A percentile compares a stretch with the other conserved stretches of the same genome.
These are phyloP conservation scores for Cynaeus angustus DNA, from an alignment of 2,888 invertebrate genomes.

Conservation along the genomic window DNA sequence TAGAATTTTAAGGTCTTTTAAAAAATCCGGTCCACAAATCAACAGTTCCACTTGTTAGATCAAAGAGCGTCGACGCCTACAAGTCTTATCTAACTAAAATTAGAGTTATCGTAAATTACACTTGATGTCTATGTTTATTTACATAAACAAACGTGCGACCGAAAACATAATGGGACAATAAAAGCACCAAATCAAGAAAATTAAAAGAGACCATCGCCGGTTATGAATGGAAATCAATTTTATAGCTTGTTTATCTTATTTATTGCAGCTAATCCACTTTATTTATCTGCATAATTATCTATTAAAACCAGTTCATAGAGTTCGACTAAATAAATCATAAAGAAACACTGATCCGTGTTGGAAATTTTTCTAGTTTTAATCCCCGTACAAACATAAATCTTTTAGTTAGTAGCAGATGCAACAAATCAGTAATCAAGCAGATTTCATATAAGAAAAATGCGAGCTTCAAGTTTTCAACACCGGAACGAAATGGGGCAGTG, in stretches of 20 bases:
- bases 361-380: conserved; percentile 17
- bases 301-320: conserved; percentile 30
- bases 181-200: conserved; percentile 14
- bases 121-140: conserved; percentile 1
- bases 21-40: neutral
- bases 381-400: conserved; percentile 17
- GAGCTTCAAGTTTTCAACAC: conserved; percentile 1
- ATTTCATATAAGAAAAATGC: neutral
- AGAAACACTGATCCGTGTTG: neutral
- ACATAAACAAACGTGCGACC: conserved; percentile 5
- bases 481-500: conserved; percentile 35
- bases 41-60: neutral
- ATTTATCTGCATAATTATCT: conserved; percentile 38
- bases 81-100: neutral
- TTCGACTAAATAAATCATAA: conserved; percentile 24
- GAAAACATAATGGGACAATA: conserved; percentile 9
- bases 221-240: conserved; percentile 28
- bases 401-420: neutral
- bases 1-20: too few relatives aligned
- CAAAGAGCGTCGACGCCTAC: neutral
- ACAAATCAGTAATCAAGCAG: neutral
- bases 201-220: neutral
- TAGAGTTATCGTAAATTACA: neutral
- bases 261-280: conserved; percentile 38
- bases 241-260: conserved; percentile 40